Evolutionary conservation across 2,113 vertebrate species (phyloP), one percentile per base, ranked within the genome.

Genomic region (Syngnathoides biaculeatus): DNA sequence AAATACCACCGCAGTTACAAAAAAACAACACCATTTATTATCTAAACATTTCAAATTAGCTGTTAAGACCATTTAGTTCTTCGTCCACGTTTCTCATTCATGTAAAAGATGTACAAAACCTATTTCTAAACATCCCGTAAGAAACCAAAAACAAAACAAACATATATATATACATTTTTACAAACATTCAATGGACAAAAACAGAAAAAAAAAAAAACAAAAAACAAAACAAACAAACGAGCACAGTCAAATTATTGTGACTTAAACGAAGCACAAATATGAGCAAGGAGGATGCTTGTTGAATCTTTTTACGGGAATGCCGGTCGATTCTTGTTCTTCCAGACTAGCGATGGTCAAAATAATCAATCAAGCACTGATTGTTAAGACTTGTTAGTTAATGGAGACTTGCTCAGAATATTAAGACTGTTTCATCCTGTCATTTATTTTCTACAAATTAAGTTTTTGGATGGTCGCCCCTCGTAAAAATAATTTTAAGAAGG

Each of bases 101-200:
- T 88, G 88, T 87, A 88, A 91, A 89, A 90, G 83, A 86, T 75
- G 75, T 90, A 92, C 90, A 91, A 93, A 92, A 88, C 64, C 81
- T 91, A 87, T 86, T 95, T 93, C 95, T 96, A 96, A 95, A 96
- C 94, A 93, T 95, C 93, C 93, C 94, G 92, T 95, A 96, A 89
- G 92, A 96, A 96, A 95, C 14, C 55, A 92, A 92, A 76, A 72
- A 61, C 71, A 81, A 92, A 92, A 74, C 74, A 82, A 93, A 48
- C 90, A 60, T 82, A 93, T 87, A 93, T 95, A 95, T 97, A 90
- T 96, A 97, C 95, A 98, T 83, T 95, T 96, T 95, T 96, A 97
- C 94, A 96, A 94, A 94, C 88, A 88, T 90, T 93, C 91, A 92
- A 95, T 88, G 91, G 88, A 90, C 86, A 72, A 92, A 94, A 74